Evolutionary conservation across 2,113 vertebrate genomes (phyloP).

Genomic region (Albula goreensis): DNA sequence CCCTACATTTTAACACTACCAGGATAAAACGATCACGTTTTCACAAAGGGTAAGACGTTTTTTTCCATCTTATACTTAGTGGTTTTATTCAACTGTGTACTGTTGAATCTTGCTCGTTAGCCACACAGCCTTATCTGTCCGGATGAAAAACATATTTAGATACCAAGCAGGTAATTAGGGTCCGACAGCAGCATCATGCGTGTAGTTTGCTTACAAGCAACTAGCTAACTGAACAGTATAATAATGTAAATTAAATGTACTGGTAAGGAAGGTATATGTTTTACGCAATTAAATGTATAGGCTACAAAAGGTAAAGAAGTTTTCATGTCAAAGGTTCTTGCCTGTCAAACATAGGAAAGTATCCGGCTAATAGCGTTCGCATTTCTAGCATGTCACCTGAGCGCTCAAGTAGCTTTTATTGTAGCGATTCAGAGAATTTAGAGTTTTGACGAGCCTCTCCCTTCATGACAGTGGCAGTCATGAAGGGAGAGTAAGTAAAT

Average conservation of each 20-base stretch:
- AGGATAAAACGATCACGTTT: neutral
- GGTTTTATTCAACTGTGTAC: neutral
- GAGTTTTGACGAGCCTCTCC: no score
- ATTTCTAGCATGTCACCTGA: neutral
- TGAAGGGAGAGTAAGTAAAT: no score
- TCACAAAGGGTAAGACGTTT: neutral
- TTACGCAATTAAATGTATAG: neutral
- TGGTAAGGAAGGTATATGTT: neutral
- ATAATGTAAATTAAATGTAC: neutral
- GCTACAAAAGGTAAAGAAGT: neutral
- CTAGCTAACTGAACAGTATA: neutral
- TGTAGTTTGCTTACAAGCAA: neutral
- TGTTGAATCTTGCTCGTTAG: neutral
- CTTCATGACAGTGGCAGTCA: no score
- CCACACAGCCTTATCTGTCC: neutral
- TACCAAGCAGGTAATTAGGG: neutral
- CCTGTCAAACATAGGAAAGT: neutral
- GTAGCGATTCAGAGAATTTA: no score
- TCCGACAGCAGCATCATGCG: neutral
- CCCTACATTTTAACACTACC: neutral
- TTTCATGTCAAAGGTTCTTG: neutral
- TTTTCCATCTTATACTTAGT: neutral
- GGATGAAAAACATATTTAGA: neutral
- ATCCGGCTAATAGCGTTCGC: neutral
- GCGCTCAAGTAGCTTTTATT: no score